Evolutionary conservation across 2,797 vertebrate genomes (phyloP).

Genomic region (Peromyscus nudipes): DNA sequence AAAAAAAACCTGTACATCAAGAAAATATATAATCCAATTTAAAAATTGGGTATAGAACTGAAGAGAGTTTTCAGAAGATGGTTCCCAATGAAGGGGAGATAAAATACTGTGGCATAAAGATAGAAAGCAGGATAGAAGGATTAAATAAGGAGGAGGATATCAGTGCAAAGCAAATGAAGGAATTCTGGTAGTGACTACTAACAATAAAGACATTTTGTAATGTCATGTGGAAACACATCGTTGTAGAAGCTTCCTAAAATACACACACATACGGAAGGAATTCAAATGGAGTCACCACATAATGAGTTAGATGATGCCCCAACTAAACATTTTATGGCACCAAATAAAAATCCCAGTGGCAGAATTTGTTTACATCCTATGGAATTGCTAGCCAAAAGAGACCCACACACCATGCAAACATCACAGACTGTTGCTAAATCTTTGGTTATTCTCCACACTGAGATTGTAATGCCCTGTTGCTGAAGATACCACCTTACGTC

Average conservation of each 20-base stretch:
- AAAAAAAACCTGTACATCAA: not conserved
- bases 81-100: not conserved
- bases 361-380: not conserved
- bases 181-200: not conserved
- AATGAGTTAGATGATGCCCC: not conserved
- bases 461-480: not conserved
- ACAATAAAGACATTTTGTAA: not conserved
- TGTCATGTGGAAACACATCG: not conserved
- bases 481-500: not conserved
- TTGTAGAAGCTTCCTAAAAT: not conserved
- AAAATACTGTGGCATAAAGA: not conserved
- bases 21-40: not conserved
- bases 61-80: not conserved
- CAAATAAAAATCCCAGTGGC: not conserved
- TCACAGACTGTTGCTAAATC: not conserved
- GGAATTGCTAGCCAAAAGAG: not conserved
- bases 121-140: not conserved
- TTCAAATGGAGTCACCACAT: not conserved
- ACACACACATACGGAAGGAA: too few relatives aligned
- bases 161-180: not conserved
- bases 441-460: not conserved
- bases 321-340: not conserved
- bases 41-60: not conserved
- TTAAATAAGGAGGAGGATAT: not conserved
- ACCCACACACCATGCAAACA: not conserved